Conservation (phyloP, 1,140 invertebrate genomes). For the Drosophila azteca region DNA sequence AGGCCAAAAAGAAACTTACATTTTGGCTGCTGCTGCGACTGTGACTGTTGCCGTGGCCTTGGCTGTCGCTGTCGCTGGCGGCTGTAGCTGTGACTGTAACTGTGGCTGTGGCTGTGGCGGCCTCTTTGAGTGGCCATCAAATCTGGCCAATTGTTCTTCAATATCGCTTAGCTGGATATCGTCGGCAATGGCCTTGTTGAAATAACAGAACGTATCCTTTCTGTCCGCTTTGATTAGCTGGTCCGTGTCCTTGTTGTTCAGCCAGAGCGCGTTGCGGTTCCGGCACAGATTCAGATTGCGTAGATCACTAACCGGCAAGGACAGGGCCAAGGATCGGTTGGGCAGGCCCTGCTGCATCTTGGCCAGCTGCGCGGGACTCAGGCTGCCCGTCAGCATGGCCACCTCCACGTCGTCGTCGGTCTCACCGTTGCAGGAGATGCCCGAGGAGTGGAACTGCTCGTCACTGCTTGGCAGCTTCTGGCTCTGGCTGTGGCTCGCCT, state of each 20-base stretch:
- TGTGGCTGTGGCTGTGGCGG: constrained; percentile 31
- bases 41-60: too few species aligned
- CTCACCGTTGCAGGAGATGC: constrained; percentile 75
- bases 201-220: constrained; percentile 29
- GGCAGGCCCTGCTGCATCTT: constrained; percentile 37
- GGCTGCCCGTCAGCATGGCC: constrained; percentile 74
- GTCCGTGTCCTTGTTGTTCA: constrained; percentile 68
- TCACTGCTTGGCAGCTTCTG: constrained; percentile 43
- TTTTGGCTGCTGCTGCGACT: constrained; percentile 40
- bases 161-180: constrained; percentile 82
- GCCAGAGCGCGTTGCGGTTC: constrained; percentile 75
- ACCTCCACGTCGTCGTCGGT: constrained; percentile 76
- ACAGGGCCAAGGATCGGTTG: not conserved
- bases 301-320: constrained; percentile 54
- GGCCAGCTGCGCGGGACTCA: constrained; percentile 51
- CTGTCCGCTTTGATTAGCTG: constrained; percentile 36
- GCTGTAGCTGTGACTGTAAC: constrained; percentile 18
- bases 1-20: constrained; percentile 34
- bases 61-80: constrained; percentile 32
- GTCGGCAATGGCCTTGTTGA: constrained; percentile 67
- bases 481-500: constrained; percentile 37
- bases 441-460: constrained; percentile 80
- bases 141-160: constrained; percentile 80
- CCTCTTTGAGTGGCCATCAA: constrained; percentile 70
- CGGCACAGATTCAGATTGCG: constrained; percentile 73